Evolutionary conservation across 2,797 vertebrate genomes (phyloP), one percentile per base, ranked within the genome.

Genomic region (Natrix natrix): DNA sequence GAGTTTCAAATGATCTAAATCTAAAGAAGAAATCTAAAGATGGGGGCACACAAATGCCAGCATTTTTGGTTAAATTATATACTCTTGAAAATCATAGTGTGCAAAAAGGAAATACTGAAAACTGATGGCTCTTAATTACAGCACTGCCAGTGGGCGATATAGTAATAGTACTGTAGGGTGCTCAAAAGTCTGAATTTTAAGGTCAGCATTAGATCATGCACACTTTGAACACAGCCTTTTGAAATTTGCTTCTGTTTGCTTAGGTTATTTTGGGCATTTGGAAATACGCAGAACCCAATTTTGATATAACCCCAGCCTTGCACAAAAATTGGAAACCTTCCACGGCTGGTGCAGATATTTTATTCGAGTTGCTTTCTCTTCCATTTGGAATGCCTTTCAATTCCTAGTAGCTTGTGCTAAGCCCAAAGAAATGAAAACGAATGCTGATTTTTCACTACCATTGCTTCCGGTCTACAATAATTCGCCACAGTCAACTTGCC

Each of bases 1-100:
- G 95, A 94, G 94, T 94, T 94, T 94, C 66, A 89, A 95, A 78
- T 0, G 0, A 28, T 91, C 95, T 89, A 95, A 96, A 96, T 93
- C 87, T 94, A 88, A 94, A 93, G 92, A 94, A 96, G 92, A 89
- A 94, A 96, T 20, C 43, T 87, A 12, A 95, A 92, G 91, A 28
- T 88, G 0, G 37, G 57, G 86, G 88, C 91, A 88, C 0, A 24
- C 59, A 32, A 63, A 89, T 95, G 91, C 69, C 89, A 94, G 63
- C 86, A 8, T 93, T 93, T 92, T 90, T 92, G 93, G 93, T 94
- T 95, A 92, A 96, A 94, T 95, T 91, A 96, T 90, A 94, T 3
- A 63, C 54, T 56, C 92, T 61, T 0, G 1, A 90, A 95, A 97
- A 87, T 92, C 86, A 86, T 89, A 93, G 95, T 0, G 0, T 93